Evolutionary conservation across 2,888 invertebrate genomes (phyloP).

Genomic region (Drosophila demipolita): DNA sequence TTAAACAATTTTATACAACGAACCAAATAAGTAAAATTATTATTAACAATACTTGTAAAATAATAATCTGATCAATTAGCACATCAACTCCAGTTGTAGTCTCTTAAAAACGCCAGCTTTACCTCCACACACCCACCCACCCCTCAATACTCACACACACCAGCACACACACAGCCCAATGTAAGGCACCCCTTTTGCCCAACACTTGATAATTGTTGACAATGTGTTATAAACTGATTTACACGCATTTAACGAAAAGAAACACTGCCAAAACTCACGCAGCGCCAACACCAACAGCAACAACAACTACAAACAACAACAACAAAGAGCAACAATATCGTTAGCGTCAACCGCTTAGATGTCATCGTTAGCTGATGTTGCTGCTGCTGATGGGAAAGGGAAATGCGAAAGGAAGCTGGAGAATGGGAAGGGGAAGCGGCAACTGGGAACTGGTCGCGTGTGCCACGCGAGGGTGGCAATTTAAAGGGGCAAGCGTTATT

Average conservation of each 20-base stretch:
- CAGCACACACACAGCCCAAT: background rate
- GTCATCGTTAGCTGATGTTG: conserved; percentile 71
- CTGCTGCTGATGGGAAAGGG: conserved; percentile 36
- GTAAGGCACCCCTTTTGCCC: conserved; percentile 44
- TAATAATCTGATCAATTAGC: background rate
- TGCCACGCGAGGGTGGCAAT: conserved; percentile 76
- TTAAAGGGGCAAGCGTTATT: conserved; percentile 53
- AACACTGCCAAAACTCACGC: conserved; percentile 79
- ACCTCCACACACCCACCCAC: background rate
- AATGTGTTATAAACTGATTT: conserved; percentile 81
- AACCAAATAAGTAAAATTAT: background rate
- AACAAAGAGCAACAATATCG: conserved; percentile 52
- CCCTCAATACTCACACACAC: background rate
- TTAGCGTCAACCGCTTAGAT: conserved; percentile 73
- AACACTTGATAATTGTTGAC: conserved; percentile 78
- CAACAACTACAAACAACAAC: conserved; percentile 10
- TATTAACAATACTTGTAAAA: background rate
- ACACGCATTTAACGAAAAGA: conserved; percentile 77
- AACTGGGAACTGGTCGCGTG: conserved; percentile 63
- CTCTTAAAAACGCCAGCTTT: background rate
- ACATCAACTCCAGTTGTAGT: conserved; percentile 2
- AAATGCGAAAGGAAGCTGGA: conserved; percentile 14
- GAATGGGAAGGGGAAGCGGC: conserved; percentile 9
- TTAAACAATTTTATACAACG: background rate
- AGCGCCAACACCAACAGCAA: conserved; percentile 67